Evolutionary conservation across 2,888 invertebrate genomes (phyloP).

Genomic region (Trimorus sp.): DNA sequence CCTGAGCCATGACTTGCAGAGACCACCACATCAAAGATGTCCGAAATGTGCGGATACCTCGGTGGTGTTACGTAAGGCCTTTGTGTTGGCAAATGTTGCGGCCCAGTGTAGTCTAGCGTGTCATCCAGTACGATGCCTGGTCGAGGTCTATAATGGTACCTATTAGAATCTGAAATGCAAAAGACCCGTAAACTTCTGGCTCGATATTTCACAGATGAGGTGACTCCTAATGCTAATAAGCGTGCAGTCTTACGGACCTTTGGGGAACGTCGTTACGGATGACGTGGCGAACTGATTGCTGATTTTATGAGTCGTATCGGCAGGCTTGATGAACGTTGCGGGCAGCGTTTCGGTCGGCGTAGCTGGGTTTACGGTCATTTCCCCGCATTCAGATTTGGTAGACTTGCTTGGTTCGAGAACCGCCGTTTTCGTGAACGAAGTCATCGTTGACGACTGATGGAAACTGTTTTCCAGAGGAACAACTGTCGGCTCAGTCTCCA

Average conservation of each 20-base stretch:
- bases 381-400: slow-evolving; percentile 61
- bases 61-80: slow-evolving; percentile 81
- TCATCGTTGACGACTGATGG: slow-evolving; percentile 44
- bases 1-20: slow-evolving; percentile 93
- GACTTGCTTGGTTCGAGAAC: slow-evolving; percentile 72
- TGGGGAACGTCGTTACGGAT: slow-evolving; percentile 71
- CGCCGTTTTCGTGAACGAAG: slow-evolving; percentile 55
- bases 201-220: neutral
- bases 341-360: slow-evolving; percentile 82
- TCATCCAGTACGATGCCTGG: slow-evolving; percentile 94
- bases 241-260: slow-evolving; percentile 60
- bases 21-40: slow-evolving; percentile 94
- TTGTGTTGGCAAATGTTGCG: slow-evolving; percentile 81
- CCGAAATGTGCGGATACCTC: slow-evolving; percentile 83
- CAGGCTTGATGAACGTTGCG: slow-evolving; percentile 68
- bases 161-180: slow-evolving; percentile 43
- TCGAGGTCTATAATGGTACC: slow-evolving; percentile 87
- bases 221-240: slow-evolving; percentile 20
- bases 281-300: slow-evolving; percentile 67
- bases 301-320: slow-evolving; percentile 57
- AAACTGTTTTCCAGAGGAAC: slow-evolving; percentile 63
- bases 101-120: slow-evolving; percentile 81
- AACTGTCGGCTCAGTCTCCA: slow-evolving; percentile 69
- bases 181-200: neutral
- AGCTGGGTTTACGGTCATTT: slow-evolving; percentile 64